Evolutionary conservation across 2,113 vertebrate genomes (phyloP).

Genomic region (Phodopus roborovskii): DNA sequence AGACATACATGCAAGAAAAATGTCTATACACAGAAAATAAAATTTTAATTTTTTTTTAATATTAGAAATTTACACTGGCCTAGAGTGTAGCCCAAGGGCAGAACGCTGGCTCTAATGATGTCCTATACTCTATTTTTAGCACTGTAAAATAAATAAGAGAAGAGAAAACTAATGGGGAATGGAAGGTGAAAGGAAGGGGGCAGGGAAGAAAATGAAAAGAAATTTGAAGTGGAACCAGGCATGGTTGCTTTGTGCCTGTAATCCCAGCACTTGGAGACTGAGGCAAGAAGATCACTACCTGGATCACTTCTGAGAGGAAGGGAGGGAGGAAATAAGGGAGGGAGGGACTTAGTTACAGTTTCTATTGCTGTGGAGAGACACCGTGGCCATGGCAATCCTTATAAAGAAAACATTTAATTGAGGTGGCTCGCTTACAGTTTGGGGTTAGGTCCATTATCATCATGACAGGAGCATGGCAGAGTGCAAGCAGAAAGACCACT

Average conservation of each 20-base stretch:
- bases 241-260: not conserved
- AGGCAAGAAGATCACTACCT: not conserved
- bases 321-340: not conserved
- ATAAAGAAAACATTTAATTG: not conserved
- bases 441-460: not conserved
- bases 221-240: not conserved
- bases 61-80: not conserved
- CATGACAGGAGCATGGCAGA: too few species aligned
- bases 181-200: accelerated
- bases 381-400: not conserved
- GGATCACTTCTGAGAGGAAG: too few species aligned
- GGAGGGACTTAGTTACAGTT: not conserved
- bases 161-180: not conserved
- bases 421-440: too few species aligned
- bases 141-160: not conserved
- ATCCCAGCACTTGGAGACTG: not conserved
- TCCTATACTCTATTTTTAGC: not conserved
- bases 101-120: not conserved
- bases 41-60: not conserved
- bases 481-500: too few species aligned
- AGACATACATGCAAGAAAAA: not conserved
- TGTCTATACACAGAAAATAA: not conserved
- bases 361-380: not conserved
- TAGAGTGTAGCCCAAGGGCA: not conserved
- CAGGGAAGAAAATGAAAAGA: accelerated